Percentiles rank a stretch among this genome's conserved stretches.
Conservation (phyloP, 2,888 invertebrate genomes). For the Harpagoxenus sublaevis region DNA sequence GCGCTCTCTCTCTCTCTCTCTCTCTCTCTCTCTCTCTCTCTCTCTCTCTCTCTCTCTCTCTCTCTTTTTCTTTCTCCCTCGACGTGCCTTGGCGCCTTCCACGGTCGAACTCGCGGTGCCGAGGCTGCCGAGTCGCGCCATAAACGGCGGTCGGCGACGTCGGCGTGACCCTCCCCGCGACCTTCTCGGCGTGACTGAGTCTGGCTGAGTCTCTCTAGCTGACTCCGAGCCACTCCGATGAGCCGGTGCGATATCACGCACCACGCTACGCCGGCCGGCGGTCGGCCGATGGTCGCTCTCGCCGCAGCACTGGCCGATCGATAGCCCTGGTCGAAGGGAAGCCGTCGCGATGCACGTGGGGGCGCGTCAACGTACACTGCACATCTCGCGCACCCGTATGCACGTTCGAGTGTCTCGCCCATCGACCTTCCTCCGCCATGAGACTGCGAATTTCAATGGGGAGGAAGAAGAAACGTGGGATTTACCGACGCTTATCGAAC, state of each 20-base stretch:
- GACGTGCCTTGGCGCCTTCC: neutral
- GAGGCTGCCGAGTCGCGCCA: neutral
- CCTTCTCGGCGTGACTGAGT: neutral
- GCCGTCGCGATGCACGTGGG: neutral
- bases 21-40: too few species aligned
- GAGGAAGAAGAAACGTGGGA: neutral
- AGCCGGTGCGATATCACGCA: neutral
- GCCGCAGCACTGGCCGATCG: conserved; percentile 28
- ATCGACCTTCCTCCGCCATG: conserved; percentile 15
- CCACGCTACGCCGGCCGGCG: conserved; percentile 18
- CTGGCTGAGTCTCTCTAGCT: neutral
- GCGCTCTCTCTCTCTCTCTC: neutral
- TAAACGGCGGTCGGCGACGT: neutral
- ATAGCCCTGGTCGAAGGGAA: conserved; percentile 33
- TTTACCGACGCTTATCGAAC: conserved; percentile 1
- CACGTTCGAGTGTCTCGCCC: neutral
- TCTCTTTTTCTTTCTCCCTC: neutral
- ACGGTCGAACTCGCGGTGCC: conserved; percentile 2
- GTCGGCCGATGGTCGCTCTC: neutral
- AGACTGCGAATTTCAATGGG: conserved; percentile 17
- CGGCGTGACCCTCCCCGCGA: neutral
- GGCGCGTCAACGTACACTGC: neutral
- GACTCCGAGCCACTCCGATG: neutral
- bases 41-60: neutral
- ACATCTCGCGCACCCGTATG: neutral